Conservation (phyloP, 2,113 vertebrate species). For the Abramis brama region DNA sequence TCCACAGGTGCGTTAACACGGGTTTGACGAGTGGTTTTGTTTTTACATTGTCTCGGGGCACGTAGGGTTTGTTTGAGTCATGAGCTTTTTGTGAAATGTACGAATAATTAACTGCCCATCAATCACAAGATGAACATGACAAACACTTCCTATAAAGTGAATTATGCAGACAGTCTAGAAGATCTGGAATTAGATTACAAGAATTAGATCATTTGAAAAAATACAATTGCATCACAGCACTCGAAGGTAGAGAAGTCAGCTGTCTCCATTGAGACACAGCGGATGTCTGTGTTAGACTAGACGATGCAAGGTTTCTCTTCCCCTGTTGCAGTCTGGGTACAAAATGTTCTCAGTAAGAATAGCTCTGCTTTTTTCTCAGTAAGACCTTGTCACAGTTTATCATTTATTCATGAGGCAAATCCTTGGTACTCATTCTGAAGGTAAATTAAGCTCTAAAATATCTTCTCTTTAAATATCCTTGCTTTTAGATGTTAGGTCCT, state of each 20-base stretch:
- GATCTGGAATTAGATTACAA: slow-evolving; percentile 19
- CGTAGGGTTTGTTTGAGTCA: not conserved
- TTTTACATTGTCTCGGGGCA: slow-evolving; percentile 1
- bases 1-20: not conserved
- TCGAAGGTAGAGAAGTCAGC: slow-evolving; percentile 12
- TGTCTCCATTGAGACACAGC: not conserved
- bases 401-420: not conserved
- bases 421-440: not conserved
- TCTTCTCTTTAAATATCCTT: not conserved
- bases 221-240: not conserved
- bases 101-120: not conserved
- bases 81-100: not conserved
- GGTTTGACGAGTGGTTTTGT: slow-evolving; percentile 21
- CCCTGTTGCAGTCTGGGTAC: not conserved
- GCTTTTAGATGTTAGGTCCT: not conserved
- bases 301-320: not conserved
- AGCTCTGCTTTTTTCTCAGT: not conserved
- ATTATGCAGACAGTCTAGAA: slow-evolving; percentile 6
- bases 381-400: not conserved
- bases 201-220: slow-evolving; percentile 11
- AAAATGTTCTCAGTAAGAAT: slow-evolving; percentile 16
- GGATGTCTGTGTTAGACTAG: not conserved
- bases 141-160: not conserved
- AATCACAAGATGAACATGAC: slow-evolving; percentile 25
- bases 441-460: not conserved